Conservation (phyloP, 2,797 vertebrate species). For the Fundulus diaphanus region DNA sequence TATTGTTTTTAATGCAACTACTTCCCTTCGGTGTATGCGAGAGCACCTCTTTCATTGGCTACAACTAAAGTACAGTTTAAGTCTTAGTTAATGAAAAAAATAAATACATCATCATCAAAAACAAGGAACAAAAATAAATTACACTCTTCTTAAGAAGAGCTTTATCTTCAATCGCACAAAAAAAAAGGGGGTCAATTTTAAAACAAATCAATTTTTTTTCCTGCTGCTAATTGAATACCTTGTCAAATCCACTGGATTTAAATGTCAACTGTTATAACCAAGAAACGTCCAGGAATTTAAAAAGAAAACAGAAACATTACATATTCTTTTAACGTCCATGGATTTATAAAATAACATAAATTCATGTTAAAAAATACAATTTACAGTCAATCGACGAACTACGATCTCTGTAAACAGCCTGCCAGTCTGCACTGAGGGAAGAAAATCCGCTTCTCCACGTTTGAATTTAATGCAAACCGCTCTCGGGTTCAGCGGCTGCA, state of each 20-base stretch:
- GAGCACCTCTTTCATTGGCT: conserved; percentile 2
- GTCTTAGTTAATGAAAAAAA: conserved; percentile 48
- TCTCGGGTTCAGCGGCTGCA: conserved; percentile 5
- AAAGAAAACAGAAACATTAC: background rate
- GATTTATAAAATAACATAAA: conserved; percentile 20
- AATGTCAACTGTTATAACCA: conserved; percentile 49
- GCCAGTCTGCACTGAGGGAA: background rate
- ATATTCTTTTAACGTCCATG: background rate
- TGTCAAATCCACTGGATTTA: conserved; percentile 78
- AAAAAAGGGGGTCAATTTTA: conserved; percentile 48
- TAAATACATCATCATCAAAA: conserved; percentile 41
- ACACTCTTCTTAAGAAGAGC: conserved; percentile 36
- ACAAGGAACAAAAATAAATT: conserved; percentile 62
- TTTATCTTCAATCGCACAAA: conserved; percentile 34
- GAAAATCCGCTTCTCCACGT: background rate
- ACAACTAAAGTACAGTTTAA: conserved; percentile 35
- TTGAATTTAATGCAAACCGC: background rate
- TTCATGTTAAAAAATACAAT: conserved; percentile 59
- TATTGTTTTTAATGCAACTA: background rate
- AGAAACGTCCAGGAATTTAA: conserved; percentile 52
- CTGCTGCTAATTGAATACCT: conserved; percentile 45
- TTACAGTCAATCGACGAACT: conserved; percentile 56
- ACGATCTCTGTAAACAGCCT: conserved; percentile 67
- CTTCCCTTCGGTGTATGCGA: conserved; percentile 1
- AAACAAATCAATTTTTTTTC: conserved; percentile 36